Conservation (phyloP, 2,113 vertebrate genomes). For the Epinephelus fuscoguttatus region DNA sequence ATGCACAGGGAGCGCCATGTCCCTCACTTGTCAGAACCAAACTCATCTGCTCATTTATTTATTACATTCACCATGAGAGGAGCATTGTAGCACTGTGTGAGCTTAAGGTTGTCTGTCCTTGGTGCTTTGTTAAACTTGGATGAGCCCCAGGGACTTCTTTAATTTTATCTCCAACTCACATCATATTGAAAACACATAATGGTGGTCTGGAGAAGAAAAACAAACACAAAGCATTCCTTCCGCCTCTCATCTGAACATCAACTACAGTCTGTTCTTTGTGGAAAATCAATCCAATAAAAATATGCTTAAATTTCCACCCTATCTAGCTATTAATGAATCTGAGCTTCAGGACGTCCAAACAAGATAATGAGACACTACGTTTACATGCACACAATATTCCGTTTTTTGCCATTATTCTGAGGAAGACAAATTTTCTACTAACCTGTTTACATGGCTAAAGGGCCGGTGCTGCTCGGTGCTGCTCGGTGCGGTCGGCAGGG, state of each 20-base stretch:
- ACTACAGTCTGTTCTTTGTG: conserved; percentile 27
- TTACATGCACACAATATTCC: too few relatives aligned
- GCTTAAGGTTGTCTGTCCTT: conserved; percentile 68
- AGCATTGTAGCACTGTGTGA: conserved; percentile 53
- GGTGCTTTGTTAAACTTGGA: conserved; percentile 74
- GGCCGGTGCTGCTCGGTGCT: too few relatives aligned
- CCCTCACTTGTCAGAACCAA: conserved; percentile 86
- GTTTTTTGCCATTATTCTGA: too few relatives aligned
- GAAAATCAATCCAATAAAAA: conserved; percentile 8
- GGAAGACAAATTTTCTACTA: too few relatives aligned
- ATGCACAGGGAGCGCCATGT: conserved; percentile 83
- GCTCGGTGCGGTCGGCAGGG: too few relatives aligned
- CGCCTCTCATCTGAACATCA: conserved; percentile 32
- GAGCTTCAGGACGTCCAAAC: not conserved
- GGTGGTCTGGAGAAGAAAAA: conserved; percentile 69
- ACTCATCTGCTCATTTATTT: conserved; percentile 87
- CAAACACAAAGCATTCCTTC: conserved; percentile 70
- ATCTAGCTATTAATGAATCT: conserved; percentile 53
- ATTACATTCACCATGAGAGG: conserved; percentile 75
- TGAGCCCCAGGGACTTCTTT: conserved; percentile 58
- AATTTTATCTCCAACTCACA: conserved; percentile 63
- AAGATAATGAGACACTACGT: not conserved
- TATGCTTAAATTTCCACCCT: conserved; percentile 54
- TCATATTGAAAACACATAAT: conserved; percentile 67
- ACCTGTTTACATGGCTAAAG: too few relatives aligned